These are phyloP conservation scores for Phalacrocorax brasilianus DNA, from an alignment of 2,113 vertebrate species.

Conservation along the genomic window DNA sequence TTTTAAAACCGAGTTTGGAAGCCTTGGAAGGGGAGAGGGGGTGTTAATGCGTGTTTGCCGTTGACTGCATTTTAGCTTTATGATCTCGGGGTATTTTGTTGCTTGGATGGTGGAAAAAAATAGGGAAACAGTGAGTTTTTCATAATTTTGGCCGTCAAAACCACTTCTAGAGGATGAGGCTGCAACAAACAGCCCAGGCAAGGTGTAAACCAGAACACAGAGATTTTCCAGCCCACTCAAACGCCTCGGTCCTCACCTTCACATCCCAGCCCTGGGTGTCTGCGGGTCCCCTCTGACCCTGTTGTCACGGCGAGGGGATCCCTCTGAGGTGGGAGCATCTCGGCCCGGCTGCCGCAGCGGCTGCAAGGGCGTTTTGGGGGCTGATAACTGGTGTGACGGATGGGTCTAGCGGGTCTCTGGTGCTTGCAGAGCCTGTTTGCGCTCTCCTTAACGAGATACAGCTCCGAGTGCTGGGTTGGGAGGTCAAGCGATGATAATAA, in stretches of 20 bases:
- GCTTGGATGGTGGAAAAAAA: not conserved
- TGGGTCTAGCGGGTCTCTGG: not conserved
- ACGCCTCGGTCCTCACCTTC: rapidly evolving
- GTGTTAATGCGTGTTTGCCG: not conserved
- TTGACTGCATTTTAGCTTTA: rapidly evolving
- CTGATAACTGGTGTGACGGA: not conserved
- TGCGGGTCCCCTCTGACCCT: not conserved
- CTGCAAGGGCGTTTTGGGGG: not conserved
- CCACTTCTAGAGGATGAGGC: not conserved
- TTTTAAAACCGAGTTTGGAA: not conserved
- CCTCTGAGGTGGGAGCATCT: not conserved
- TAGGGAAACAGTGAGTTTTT: not conserved
- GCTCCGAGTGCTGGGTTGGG: not conserved
- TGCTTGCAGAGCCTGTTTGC: not conserved
- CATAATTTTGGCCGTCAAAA: not conserved
- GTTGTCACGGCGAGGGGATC: rapidly evolving
- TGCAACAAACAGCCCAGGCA: not conserved
- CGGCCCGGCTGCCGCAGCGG: rapidly evolving
- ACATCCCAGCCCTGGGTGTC: not conserved
- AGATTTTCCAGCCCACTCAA: not conserved
- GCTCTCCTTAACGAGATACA: not conserved
- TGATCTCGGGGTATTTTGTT: not conserved
- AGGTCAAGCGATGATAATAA: slow-evolving; percentile 5
- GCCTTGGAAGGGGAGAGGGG: not conserved
- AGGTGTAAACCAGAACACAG: rapidly evolving